A percentile compares a stretch with the other conserved stretches of the same genome.
Conservation (phyloP, 1,140 invertebrate genomes). For the Drosophila setifemur region DNA sequence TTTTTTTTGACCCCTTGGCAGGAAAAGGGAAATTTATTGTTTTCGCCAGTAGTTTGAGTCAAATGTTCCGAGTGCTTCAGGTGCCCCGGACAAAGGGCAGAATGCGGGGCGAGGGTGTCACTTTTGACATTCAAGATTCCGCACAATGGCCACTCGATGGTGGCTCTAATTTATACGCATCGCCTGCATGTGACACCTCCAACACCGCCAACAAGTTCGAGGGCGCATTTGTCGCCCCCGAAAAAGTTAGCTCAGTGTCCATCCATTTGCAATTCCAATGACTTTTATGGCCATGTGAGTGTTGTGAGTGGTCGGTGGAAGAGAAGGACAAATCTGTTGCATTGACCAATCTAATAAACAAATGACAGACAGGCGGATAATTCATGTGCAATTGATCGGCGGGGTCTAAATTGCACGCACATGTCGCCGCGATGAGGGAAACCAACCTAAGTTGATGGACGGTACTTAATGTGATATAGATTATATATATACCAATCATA, state of each 20-base stretch:
- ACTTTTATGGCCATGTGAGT: slow-evolving; percentile 49
- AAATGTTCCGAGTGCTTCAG: slow-evolving; percentile 65
- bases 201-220: slow-evolving; percentile 53
- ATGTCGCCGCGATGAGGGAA: neutral
- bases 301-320: slow-evolving; percentile 3
- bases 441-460: too few species aligned
- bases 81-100: slow-evolving; percentile 49
- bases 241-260: slow-evolving; percentile 23
- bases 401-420: slow-evolving; percentile 18
- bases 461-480: too few species aligned
- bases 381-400: slow-evolving; percentile 40
- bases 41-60: slow-evolving; percentile 54
- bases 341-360: slow-evolving; percentile 77
- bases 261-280: slow-evolving; percentile 79
- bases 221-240: slow-evolving; percentile 62
- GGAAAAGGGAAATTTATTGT: slow-evolving; percentile 77
- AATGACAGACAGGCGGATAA: slow-evolving; percentile 42
- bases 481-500: too few species aligned
- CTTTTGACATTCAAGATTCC: slow-evolving; percentile 80
- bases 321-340: slow-evolving; percentile 55
- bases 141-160: slow-evolving; percentile 62
- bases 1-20: slow-evolving; percentile 21
- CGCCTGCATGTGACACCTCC: slow-evolving; percentile 70
- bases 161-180: slow-evolving; percentile 74
- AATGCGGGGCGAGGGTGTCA: slow-evolving; percentile 60